Evolutionary conservation across 2,797 vertebrate genomes (phyloP), one percentile per base, ranked within the genome.

Genomic region (Aldrovandia affinis): DNA sequence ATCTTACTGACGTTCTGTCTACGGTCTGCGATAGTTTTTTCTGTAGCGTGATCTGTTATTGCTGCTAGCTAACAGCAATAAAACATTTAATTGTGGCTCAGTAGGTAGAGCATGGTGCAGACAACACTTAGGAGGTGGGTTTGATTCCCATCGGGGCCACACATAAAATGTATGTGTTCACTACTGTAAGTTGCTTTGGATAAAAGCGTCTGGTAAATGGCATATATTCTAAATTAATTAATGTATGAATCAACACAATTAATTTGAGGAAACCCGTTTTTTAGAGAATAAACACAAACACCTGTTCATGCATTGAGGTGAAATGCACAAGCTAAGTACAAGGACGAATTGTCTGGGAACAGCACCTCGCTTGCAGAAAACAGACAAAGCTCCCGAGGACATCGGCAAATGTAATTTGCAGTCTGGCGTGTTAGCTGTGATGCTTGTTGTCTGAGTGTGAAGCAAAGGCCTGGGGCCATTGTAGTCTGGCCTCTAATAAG

Each of bases 401-500:
- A 80, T 65, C 65, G 30, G 78, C 78, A 42, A 47, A 55, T 81
- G 44, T 59, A 77, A 44, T 85, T 80, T 83, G 18, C 22, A 73
- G 39, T 47, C 22, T 36, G 55, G 52, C 65, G 36, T 36, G 44
- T 82, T 9, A 70, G 52, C 81, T 78, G 28, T 78, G 42, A 80
- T 28, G 78, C 30, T 10, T 84, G 10, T 84, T 14, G 30, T 55
- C 61, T 73, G 65, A 47, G 61, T 30, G 65, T 36, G 22, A 36
- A 55, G 10, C 15, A 30, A 70, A n/a, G 86, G 42, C 81, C 78
- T 59, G 36, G 25, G 83, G 61, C 81, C 59, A 77, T 82, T 61
- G 33, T 7, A 57, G 80, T 83, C 78, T 81, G 78, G 33, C 81
- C 78, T 83, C 44, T 44, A 63, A 83, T 83, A 80, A 75, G 68